Evolutionary conservation across 2,797 vertebrate species (phyloP), one percentile per base, ranked within the genome.

Genomic region (Nyctibius grandis): DNA sequence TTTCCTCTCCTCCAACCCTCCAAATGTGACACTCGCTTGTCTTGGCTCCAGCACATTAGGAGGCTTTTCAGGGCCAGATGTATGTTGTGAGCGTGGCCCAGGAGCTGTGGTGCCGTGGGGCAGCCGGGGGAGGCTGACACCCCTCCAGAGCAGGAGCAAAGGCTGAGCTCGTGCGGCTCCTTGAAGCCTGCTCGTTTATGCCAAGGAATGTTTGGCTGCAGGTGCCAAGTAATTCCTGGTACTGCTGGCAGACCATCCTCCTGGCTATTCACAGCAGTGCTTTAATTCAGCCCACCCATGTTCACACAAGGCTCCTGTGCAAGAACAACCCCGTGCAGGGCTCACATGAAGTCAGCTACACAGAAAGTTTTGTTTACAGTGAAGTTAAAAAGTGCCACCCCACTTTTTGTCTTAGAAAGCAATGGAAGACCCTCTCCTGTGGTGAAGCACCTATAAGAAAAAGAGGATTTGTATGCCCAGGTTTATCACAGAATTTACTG

Each of bases 201-300:
- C 83, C 86, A 84, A 79, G 81, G 84, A 87, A 89, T 91, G 76
- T 91, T 85, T 78, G 81, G 87, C 77, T 72, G 65, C 86, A 91
- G 77, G 63, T 87, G 36, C 77, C 44, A 85, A 74, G 51, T 79
- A 84, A 88, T 95, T 94, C 92, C 88, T 77, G 64, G 90, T 88
- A 81, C 31, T 2, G 50, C 93, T 91, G 91, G 85, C 90, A 82
- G 63, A 67, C 3, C 0, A 50, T 74, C 44, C 84, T 67, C 45
- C n/a, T 15, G 38, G 34, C 63, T 48, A 11, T 34, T 79, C 9
- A 3, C 51, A 86, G 47, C 17, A 69, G 38, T 17, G 59, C 74
- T 85, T 93, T 73, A 65, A 51, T 48, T 76, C 84, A 92, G 88
- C 70, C 89, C 81, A 70, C 67, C 81, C 75, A 56, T 9, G 44